Evolutionary conservation across 1,140 invertebrate genomes (phyloP), one percentile per base, ranked within the genome.

Genomic region (Drosophila sp.): DNA sequence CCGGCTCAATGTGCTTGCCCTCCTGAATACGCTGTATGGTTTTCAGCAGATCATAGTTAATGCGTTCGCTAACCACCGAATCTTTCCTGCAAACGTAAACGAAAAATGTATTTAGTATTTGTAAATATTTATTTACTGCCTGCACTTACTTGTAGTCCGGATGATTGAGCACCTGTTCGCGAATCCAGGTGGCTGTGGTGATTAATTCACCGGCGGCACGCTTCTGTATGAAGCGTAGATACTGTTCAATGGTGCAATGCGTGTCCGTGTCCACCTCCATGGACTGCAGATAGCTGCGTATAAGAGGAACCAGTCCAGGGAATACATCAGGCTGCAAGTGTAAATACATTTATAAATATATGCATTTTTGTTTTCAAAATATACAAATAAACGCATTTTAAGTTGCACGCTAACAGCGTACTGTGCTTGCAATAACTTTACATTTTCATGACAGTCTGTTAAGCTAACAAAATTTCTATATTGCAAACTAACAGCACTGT

Each of bases 191-290:
- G 38, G 97, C 97, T 73, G 97, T 97, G 40, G 98, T 99, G 76
- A 95, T 93, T 11, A 97, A 93, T 87, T 97, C 95, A 72, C 98
- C 97, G 73, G 96, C 95, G 7, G 98, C 98, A 80, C 98, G 94
- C 72, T 95, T 94, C 90, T 97, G 95, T 90, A 99, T 99, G 41
- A 99, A 94, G 89, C 97, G 97, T 51, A 99, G 94, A 93, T 99
- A 99, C 92, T 99, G 97, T 92, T 97, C 96, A 78, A 99, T 97
- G 4, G 98, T 98, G 93, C 98, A 99, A 90, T 98, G 97, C 21
- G 97, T 98, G 92, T 99, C 98, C 5, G 98, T 97, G 93, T 99
- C 98, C 45, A 99, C 96, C 92, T 99, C 98, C 95, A 99, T 97
- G 48, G 95, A 96, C 59, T 95, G 95, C 71, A 99, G 93, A 92